Base-by-base conservation (phyloP, 2,888 invertebrate genomes). In the Dicyrtomina minuta region DNA sequence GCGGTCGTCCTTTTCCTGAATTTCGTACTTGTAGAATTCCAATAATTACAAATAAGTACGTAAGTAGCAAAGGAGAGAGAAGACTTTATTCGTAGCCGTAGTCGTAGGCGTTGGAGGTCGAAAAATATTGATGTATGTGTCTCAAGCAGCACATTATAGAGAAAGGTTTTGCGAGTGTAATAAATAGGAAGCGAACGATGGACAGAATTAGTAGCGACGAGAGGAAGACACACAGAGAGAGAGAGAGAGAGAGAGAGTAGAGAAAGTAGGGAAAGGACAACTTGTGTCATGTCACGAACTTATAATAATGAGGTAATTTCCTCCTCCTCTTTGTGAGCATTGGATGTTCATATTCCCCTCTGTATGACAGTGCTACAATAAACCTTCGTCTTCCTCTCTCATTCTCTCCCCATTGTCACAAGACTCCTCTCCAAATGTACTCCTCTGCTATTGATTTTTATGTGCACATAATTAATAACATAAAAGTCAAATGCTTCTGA, bases 201-300 rank as follows among this genome's bases (percentile, higher is more conserved):
- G 15, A 15, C 10, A 26, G 26, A 56, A 24, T 24, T 12, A 56
- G 56, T 56, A 20, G 26, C 12, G n/a, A 13, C 12, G 12, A 2
- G 56, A 24, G 13, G 3, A n/a, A 26, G 2, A 56, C 26, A 26
- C 26, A 26, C 24, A 56, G 56, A 56, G 56, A 56, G 26, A 59
- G 17, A 59, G 59, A 59, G 59, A 59, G 17, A 15, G 39, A 39
- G 33, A 56, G n/a, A 56, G 17, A 27, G 56, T 27, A 17, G 56
- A 51, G 51, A 13, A 17, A 51, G 58, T n/a, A n/a, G 33, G 58
- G 58, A 24, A 60, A 43, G 43, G 59, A 43, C 59, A 60, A 41
- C 59, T 41, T 24, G 59, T 60, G 61, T 61, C 46, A 61, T 61
- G 61, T 61, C 61, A 61, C 61, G 61, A 61, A 61, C 61, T 46